Evolutionary conservation across 2,113 vertebrate species (phyloP), one percentile per base, ranked within the genome.

Genomic region (Elanus axillaris): DNA sequence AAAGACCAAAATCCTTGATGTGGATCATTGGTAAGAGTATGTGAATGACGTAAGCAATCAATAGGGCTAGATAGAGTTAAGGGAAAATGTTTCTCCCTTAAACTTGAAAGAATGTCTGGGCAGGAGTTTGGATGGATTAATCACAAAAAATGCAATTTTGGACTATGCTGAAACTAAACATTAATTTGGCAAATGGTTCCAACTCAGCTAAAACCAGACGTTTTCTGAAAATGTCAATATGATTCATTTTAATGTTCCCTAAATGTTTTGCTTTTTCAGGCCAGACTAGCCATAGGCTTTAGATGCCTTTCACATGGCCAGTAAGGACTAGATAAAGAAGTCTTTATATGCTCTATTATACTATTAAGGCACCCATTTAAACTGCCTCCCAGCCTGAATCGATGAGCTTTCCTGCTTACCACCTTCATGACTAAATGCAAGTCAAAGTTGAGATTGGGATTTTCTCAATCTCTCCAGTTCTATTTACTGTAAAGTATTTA

Each of bases 401-500:
- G 76, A 78, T 79, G 87, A 90, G 32, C 74, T 85, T 78, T 85
- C 52, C 47, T 0, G 0, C 84, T 93, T 91, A 87, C 27, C 27
- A 68, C 60, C 62, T 56, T 79, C 40, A 52, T 88, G 66, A 94
- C 82, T 91, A 96, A 94, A 85, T 45, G 58, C 36, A 91, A 85
- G 66, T 64, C 90, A 87, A 71, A 86, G 1, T 2, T 73, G 67
- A 93, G 71, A 83, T n/a, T 82, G 45, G 62, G 85, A 69, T 92
- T 86, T 93, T 88, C 78, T 63, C 74, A 72, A 11, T 63, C 56
- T 87, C 56, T 91, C 16, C 22, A 67, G 22, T 59, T 89, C 86
- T 72, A 72, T 75, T 90, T 91, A 85, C 53, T 69, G 31, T 74
- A 76, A 92, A 92, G 48, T 67, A 91, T 87, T 94, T 86, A 84